Evolutionary conservation across 1,140 invertebrate genomes (phyloP).

Genomic region (Drosophila melanogaster): Release_6_plus_ISO1_MT NT_033779.5:12874501-12875000

Average conservation of each 20-base stretch:
- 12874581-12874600: constrained; percentile 19
- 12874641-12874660: constrained; percentile 80
- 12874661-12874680: constrained; percentile 83
- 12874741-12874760: constrained; percentile 67
- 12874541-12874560: not conserved
- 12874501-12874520: too few species aligned
- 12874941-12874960: constrained; percentile 10
- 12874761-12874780: constrained; percentile 81
- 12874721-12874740: constrained; percentile 16
- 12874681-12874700: constrained; percentile 77
- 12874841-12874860: constrained; percentile 34
- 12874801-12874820: constrained; percentile 70
- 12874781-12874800: constrained; percentile 81
- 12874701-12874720: constrained; percentile 34
- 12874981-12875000: constrained; percentile 27
- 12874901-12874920: constrained; percentile 25
- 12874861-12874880: constrained; percentile 30
- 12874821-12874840: constrained; percentile 51
- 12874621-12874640: constrained; percentile 64
- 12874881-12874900: constrained; percentile 26
- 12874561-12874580: constrained; percentile 10
- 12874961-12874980: constrained; percentile 53
- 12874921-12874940: constrained; percentile 39
- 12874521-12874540: not conserved
- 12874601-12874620: constrained; percentile 66